Conservation (phyloP, 2,888 invertebrate genomes). For the Cyclophora albipunctata region DNA sequence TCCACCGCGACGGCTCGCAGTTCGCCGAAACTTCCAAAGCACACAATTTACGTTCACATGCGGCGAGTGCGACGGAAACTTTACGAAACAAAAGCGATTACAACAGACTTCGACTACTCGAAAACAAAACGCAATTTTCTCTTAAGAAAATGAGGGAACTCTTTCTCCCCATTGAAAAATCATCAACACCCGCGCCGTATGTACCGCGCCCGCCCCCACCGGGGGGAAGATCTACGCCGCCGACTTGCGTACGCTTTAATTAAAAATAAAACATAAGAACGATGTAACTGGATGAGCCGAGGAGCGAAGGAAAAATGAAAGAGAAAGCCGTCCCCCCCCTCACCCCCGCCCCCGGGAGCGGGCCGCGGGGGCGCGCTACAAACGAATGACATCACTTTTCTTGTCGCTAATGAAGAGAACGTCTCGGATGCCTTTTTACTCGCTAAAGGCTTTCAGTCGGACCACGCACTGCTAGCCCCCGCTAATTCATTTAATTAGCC, state of each 20-base stretch:
- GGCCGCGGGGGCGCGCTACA: constrained; percentile 66
- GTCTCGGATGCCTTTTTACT: constrained; percentile 58
- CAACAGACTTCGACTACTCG: constrained; percentile 75
- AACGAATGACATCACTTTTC: constrained; percentile 73
- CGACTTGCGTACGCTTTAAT: constrained; percentile 77
- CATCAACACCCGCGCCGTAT: constrained; percentile 74
- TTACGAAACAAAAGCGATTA: constrained; percentile 73
- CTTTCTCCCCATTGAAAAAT: constrained; percentile 77
- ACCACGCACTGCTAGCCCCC: constrained; percentile 35
- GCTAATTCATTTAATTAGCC: constrained; percentile 42
- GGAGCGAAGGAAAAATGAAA: constrained; percentile 76
- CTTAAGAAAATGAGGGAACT: constrained; percentile 77
- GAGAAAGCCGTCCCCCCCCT: constrained; percentile 71
- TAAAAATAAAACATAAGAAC: constrained; percentile 77
- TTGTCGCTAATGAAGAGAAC: constrained; percentile 74
- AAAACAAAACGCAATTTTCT: constrained; percentile 77
- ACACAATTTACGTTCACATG: constrained; percentile 72
- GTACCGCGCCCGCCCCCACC: constrained; percentile 49
- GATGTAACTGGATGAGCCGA: constrained; percentile 76
- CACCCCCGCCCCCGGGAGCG: constrained; percentile 33
- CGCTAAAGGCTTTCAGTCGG: constrained; percentile 35
- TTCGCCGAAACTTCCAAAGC: constrained; percentile 60
- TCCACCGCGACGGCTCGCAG: constrained; percentile 49
- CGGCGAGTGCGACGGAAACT: constrained; percentile 51
- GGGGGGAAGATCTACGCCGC: constrained; percentile 69